Evolutionary conservation across 2,888 invertebrate species (phyloP).

Genomic region (Andrena fulva): DNA sequence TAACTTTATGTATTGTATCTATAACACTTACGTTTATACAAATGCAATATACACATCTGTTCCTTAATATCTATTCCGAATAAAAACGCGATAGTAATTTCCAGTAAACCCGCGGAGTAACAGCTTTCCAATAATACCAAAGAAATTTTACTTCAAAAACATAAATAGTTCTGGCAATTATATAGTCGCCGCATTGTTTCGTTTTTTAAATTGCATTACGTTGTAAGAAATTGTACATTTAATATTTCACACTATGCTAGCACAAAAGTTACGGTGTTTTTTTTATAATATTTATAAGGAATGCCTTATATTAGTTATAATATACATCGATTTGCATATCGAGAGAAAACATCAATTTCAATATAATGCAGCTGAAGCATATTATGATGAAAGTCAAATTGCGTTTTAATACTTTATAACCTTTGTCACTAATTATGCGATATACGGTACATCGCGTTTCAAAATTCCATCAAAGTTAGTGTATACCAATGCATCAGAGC

Average conservation of each 20-base stretch:
- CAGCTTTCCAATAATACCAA: constrained; percentile 18
- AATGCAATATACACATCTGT: constrained; percentile 19
- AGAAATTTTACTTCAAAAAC: constrained; percentile 3
- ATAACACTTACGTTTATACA: constrained; percentile 20
- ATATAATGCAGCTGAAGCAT: constrained; percentile 29
- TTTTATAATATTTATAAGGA: constrained; percentile 19
- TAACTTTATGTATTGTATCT: not conserved
- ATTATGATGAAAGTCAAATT: constrained; percentile 26
- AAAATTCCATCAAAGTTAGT: constrained; percentile 28
- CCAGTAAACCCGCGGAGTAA: not conserved
- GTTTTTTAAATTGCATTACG: constrained; percentile 40
- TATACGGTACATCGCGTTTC: constrained; percentile 5
- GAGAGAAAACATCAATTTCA: constrained; percentile 46
- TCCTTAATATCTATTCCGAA: constrained; percentile 9
- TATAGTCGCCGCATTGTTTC: constrained; percentile 7
- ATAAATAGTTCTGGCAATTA: constrained; percentile 9
- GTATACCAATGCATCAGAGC: constrained; percentile 27
- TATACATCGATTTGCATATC: constrained; percentile 42
- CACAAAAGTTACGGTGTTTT: constrained; percentile 17
- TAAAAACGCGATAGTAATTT: constrained; percentile 16
- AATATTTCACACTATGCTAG: constrained; percentile 30
- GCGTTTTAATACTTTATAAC: constrained; percentile 17
- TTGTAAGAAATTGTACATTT: constrained; percentile 34
- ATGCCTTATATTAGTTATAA: constrained; percentile 35
- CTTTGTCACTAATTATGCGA: constrained; percentile 12